Conservation (phyloP, 2,888 invertebrate genomes). For the Dinocampus coccinellae region DNA sequence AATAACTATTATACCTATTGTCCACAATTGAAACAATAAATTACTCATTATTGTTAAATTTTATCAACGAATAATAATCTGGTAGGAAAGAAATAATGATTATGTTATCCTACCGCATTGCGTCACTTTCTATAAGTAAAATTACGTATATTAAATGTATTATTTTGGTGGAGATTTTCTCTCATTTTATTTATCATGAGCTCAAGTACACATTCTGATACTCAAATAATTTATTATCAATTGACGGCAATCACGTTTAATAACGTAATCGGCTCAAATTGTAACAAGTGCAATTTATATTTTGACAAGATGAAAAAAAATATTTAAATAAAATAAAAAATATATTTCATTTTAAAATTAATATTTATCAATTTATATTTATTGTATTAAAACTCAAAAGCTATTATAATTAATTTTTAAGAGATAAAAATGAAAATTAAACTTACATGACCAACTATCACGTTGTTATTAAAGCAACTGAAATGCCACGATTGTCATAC, state of each 20-base stretch:
- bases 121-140: constrained; percentile 33
- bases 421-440: neutral
- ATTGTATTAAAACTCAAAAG: too few species aligned
- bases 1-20: neutral
- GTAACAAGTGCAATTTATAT: neutral
- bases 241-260: constrained; percentile 43
- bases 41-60: neutral
- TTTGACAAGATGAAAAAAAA: neutral
- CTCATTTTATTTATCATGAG: neutral
- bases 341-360: neutral
- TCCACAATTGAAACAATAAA: neutral
- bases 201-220: neutral
- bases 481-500: neutral
- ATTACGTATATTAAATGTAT: neutral
- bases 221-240: constrained; percentile 23
- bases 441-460: neutral
- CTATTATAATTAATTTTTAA: neutral
- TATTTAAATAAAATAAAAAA: neutral
- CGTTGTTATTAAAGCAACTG: neutral
- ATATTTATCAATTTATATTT: too few species aligned
- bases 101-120: constrained; percentile 43
- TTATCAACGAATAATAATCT: constrained; percentile 24
- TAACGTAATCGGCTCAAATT: neutral
- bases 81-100: constrained; percentile 23
- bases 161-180: neutral